Base-by-base conservation (phyloP, 2,888 invertebrate genomes). In the Mesodorylaimus sp. region DNA sequence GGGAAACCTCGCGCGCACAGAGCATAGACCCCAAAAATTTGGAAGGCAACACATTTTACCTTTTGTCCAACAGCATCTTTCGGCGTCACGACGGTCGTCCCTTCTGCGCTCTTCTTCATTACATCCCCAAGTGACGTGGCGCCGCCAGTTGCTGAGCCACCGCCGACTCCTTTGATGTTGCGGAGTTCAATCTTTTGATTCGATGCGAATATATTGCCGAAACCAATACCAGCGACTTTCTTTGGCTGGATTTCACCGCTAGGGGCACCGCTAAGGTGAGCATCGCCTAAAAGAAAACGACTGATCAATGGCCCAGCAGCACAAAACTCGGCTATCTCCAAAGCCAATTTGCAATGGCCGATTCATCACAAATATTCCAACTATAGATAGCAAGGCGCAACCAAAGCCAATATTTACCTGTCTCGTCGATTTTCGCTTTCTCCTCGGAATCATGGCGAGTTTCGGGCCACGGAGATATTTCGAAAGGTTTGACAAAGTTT, bases 401-500 rank as follows among this genome's bases (percentile, higher is more conserved):
- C 16, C 32, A 10, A 10, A 10, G 32, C 7, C 7, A 32, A 32
- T 10, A 32, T 7, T 32, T 32, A 32, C 32, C 32, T 16, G 32
- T 10, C 7, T 32, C 32, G 32, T 10, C 32, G 32, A 16, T 7
- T 7, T 10, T 32, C 32, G 7, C 16, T 32, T 7, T 16, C 16
- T 32, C 16, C 7, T 32, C 32, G 32, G 7, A 7, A 16, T 32
- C 32, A 16, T 32, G 7, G 7, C 32, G 32, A 32, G 10, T 32
- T 7, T 23, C 44, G 23, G 13, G 7, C 5, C 7, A 10, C n/a
- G 24, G 5, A 24, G 23, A 7, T 16, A 16, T 55, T 55, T 56
- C 61, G 24, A 68, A 54, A 52, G 70, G 66, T 60, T 79, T 77
- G 3, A 89, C 89, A 72, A 89, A 91, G 74, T 91, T 89, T 13